Evolutionary conservation across 2,888 invertebrate species (phyloP).

Genomic region (Tridacna gigas): DNA sequence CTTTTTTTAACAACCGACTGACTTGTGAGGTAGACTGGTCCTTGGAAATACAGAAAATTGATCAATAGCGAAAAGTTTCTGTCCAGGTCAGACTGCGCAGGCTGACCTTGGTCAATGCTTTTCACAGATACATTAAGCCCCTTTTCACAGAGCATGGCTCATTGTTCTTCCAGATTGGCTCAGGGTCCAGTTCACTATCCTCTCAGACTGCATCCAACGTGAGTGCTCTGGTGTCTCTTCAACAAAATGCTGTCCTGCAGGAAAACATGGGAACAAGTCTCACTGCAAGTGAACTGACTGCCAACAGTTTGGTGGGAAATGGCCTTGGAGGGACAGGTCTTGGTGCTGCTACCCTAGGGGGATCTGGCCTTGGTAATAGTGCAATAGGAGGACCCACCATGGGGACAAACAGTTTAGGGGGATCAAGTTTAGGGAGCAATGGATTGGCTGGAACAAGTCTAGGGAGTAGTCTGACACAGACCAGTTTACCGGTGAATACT

Average conservation of each 20-base stretch:
- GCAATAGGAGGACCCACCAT: slow-evolving; percentile 49
- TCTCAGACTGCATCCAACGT: slow-evolving; percentile 65
- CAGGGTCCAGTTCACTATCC: slow-evolving; percentile 66
- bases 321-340: slow-evolving; percentile 42
- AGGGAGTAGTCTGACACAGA: slow-evolving; percentile 51
- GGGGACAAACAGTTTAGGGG: slow-evolving; percentile 22
- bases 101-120: too few species aligned
- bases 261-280: slow-evolving; percentile 56
- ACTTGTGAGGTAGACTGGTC: too few species aligned
- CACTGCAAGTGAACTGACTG: slow-evolving; percentile 44
- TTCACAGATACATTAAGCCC: too few species aligned
- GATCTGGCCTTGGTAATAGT: slow-evolving; percentile 24
- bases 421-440: slow-evolving; percentile 40
- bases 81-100: too few species aligned
- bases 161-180: slow-evolving; percentile 71
- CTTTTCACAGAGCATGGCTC: too few species aligned
- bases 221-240: slow-evolving; percentile 62
- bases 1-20: too few species aligned
- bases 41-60: too few species aligned
- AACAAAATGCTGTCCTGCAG: slow-evolving; percentile 55
- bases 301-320: slow-evolving; percentile 51
- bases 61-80: too few species aligned
- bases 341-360: slow-evolving; percentile 35
- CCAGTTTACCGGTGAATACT: slow-evolving; percentile 52
- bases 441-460: slow-evolving; percentile 51